Percentiles rank a stretch among this genome's conserved stretches.
phyloP scores from a whole-genome alignment of 2,797 vertebrate species.

The Trachurus trachurus region DNA sequence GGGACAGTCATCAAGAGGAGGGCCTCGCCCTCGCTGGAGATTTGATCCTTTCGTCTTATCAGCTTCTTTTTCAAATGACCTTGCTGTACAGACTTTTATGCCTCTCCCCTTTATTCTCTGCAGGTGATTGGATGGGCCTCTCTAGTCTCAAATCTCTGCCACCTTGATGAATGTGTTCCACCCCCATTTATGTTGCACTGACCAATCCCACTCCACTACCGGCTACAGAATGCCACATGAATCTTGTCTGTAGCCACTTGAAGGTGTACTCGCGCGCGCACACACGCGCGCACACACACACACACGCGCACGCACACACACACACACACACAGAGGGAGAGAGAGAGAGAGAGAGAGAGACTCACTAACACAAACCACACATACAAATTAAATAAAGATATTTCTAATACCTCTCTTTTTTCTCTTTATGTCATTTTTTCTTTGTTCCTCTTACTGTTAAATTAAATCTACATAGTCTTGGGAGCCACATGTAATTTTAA shows the following conservation, averaged over 20 bases:
- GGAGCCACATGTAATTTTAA: slow-evolving; percentile 68
- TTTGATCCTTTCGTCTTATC: slow-evolving; percentile 81
- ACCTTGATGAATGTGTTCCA: slow-evolving; percentile 81
- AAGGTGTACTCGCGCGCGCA: slow-evolving; percentile 7
- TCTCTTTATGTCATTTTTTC: slow-evolving; percentile 7
- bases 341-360: too few relatives aligned
- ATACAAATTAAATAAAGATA: neutral
- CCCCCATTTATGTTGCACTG: slow-evolving; percentile 66
- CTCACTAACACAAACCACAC: neutral
- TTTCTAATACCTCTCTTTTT: neutral
- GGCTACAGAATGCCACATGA: slow-evolving; percentile 46
- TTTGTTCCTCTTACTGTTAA: slow-evolving; percentile 38
- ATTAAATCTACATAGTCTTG: slow-evolving; percentile 51
- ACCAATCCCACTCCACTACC: slow-evolving; percentile 51
- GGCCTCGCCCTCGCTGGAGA: slow-evolving; percentile 65
- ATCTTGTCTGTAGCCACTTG: slow-evolving; percentile 56
- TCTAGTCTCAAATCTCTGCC: slow-evolving; percentile 77
- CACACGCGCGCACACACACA: neutral
- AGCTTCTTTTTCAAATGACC: slow-evolving; percentile 81
- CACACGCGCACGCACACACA: neutral
- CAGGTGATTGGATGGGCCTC: slow-evolving; percentile 76
- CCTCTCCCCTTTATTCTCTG: slow-evolving; percentile 73
- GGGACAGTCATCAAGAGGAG: slow-evolving; percentile 71
- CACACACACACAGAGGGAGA: too few relatives aligned
- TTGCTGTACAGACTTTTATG: slow-evolving; percentile 78